Evolutionary conservation across 2,797 vertebrate genomes (phyloP), one percentile per base, ranked within the genome.

Genomic region (Poecile montanus): DNA sequence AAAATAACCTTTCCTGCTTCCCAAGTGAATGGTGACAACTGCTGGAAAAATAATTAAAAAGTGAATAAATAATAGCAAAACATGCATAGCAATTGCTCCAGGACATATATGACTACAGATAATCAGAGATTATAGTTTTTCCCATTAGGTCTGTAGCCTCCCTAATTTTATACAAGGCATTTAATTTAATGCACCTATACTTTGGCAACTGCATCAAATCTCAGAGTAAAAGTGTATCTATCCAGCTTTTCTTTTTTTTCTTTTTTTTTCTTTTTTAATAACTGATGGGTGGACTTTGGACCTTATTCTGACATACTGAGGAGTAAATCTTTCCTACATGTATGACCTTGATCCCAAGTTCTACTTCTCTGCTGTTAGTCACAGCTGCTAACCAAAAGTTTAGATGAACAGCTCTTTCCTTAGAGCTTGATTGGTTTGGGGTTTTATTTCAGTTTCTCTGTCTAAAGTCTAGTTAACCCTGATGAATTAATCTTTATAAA

Each of bases 401-500:
- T 73, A 86, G 92, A 96, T 10, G 5, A 92, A 56, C 60, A 84
- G 11, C 51, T 65, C 63, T 80, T 94, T 82, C 67, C 88, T 60
- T 80, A 84, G 79, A 79, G 11, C 62, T 82, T 94, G 44, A 89
- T 71, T 87, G 89, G 15, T 78, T 95, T 63, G 16, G 0, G 8
- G 34, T 82, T 85, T 63, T 94, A 91, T 89, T 86, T 94, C 58
- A 74, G 27, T 82, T 94, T 68, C 76, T 72, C 72, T 81, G 36
- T 34, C 56, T 85, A 70, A 96, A 95, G 83, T 78, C 65, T 86
- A 86, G 77, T 92, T 94, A 94, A 88, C 70, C 74, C 79, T 94
- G 85, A 82, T 48, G 13, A 95, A 93, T 93, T 93, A 96, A 83
- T 91, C 94, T 94, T 94, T 91, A 73, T 71, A 93, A 96, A 97